phyloP scores from a whole-genome alignment of 2,888 invertebrate species.

The Abscondita cerata region DNA sequence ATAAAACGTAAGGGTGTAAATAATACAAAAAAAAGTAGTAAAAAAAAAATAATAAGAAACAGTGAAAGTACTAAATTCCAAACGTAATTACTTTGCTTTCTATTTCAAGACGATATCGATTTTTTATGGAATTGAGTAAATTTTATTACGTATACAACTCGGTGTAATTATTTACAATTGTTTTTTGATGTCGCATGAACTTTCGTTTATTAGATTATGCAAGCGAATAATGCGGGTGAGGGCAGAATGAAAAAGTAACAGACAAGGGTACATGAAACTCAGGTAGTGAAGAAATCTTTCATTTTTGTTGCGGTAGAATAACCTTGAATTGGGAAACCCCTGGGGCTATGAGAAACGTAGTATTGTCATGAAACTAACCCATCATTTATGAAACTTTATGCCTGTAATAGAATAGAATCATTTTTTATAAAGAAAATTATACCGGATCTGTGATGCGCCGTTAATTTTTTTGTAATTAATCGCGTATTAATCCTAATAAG shows the following conservation, averaged over 20 bases:
- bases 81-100: background rate
- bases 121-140: background rate
- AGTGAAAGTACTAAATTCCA: slow-evolving; percentile 7
- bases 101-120: slow-evolving; percentile 6
- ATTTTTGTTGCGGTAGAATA: slow-evolving; percentile 20
- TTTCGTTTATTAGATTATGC: too few species aligned
- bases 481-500: too few species aligned
- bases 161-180: too few species aligned
- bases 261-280: slow-evolving; percentile 1
- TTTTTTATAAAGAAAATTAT: too few species aligned
- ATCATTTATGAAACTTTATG: slow-evolving; percentile 17
- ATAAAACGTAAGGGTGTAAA: too few species aligned
- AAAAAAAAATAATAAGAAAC: slow-evolving; percentile 3
- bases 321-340: slow-evolving; percentile 32
- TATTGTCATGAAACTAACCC: slow-evolving; percentile 29
- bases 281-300: slow-evolving; percentile 28
- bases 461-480: too few species aligned
- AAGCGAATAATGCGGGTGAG: too few species aligned
- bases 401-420: slow-evolving; percentile 15
- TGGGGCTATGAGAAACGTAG: slow-evolving; percentile 23
- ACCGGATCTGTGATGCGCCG: too few species aligned
- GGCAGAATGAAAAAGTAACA: too few species aligned
- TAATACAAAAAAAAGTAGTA: too few species aligned
- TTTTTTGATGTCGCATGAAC: too few species aligned
- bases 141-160: too few species aligned